Conservation (phyloP, 2,888 invertebrate species). For the Mesorhabditis sp. region DNA sequence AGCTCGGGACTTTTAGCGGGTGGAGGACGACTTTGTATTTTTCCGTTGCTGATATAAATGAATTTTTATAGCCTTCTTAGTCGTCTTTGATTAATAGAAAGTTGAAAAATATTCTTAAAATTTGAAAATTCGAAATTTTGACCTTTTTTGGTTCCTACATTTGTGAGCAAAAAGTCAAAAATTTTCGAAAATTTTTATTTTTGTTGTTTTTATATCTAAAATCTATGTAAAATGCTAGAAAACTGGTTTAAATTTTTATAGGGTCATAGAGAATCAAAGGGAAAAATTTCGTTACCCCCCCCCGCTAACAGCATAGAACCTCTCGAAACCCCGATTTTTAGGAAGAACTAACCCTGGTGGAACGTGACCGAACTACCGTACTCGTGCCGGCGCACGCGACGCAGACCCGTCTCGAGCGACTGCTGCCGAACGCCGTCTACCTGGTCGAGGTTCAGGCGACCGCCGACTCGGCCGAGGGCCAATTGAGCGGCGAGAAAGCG, state of each 20-base stretch:
- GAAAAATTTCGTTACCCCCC: background rate
- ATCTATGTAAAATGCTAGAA: too few relatives aligned
- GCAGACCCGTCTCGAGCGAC: constrained; percentile 34
- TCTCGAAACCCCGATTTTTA: background rate
- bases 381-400: constrained; percentile 46
- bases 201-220: background rate
- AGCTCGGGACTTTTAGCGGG: background rate
- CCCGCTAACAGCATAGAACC: background rate
- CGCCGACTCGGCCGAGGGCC: constrained; percentile 49
- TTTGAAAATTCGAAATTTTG: too few relatives aligned
- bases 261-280: too few relatives aligned
- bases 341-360: background rate
- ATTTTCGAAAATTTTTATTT: background rate
- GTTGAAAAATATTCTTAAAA: too few relatives aligned
- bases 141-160: background rate
- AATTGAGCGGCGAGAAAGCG: constrained; percentile 51
- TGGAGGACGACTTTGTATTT: constrained; percentile 25
- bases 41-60: background rate
- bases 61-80: background rate
- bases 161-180: background rate
- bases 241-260: too few relatives aligned
- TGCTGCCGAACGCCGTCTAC: constrained; percentile 44
- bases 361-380: constrained; percentile 26
- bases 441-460: constrained; percentile 49
- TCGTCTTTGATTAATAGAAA: too few relatives aligned